Percentiles rank a stretch among this genome's conserved stretches.
These are phyloP conservation scores for Mus musculus DNA, from an alignment of 2,113 vertebrate species.

Conservation along the genomic window GRCm39 chr2:165973501-165974000, in stretches of 20 bases:
- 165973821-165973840: background rate
- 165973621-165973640: background rate
- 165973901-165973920: background rate
- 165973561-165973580: background rate
- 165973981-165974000: too few relatives aligned
- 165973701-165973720: too few relatives aligned
- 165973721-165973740: background rate
- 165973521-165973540: background rate
- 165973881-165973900: background rate
- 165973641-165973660: too few relatives aligned
- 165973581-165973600: background rate
- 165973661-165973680: background rate
- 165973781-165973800: background rate
- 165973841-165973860: background rate
- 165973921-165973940: background rate
- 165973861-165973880: background rate
- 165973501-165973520: background rate
- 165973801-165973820: fast-evolving
- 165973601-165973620: too few relatives aligned
- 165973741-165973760: background rate
- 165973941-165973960: too few relatives aligned
- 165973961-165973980: too few relatives aligned
- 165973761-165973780: background rate
- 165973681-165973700: fast-evolving
- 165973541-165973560: background rate